Evolutionary conservation across 23 tunicate genomes (phyloP).

Genomic region (Trididemnum clinides): DNA sequence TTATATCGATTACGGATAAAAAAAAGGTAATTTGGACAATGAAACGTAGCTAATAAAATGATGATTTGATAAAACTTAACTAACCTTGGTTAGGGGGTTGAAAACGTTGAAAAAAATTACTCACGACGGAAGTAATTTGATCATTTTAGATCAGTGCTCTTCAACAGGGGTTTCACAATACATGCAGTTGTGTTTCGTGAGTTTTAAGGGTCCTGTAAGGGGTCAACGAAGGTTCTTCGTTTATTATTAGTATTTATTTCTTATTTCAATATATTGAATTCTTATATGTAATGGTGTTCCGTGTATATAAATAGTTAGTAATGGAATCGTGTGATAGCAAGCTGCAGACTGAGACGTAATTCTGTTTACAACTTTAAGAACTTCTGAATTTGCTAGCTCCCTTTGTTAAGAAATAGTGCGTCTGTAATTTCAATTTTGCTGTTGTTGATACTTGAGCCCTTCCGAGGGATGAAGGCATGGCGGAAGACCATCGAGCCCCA

Average conservation of each 20-base stretch:
- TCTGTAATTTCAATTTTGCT: background rate
- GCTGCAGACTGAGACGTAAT: background rate
- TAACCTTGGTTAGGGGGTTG: too few species aligned
- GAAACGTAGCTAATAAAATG: too few species aligned
- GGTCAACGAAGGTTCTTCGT: background rate
- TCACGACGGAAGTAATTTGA: too few species aligned
- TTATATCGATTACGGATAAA: too few species aligned
- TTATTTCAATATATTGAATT: background rate
- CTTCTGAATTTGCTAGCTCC: background rate
- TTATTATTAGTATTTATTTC: background rate
- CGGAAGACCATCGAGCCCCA: too few species aligned
- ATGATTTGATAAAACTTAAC: too few species aligned
- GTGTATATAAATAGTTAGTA: background rate
- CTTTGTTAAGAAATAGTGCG: background rate
- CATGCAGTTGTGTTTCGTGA: background rate
- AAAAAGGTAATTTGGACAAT: too few species aligned
- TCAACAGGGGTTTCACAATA: background rate
- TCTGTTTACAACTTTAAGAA: background rate
- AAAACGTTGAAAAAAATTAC: too few species aligned
- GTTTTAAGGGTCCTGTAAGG: conserved; percentile 10
- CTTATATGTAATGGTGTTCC: background rate
- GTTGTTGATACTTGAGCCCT: too few species aligned
- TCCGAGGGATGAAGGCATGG: too few species aligned
- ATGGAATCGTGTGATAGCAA: background rate
- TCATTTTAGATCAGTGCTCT: conserved; percentile 7